These are phyloP conservation scores for Sphenopsis melanotis DNA, from an alignment of 2,797 vertebrate genomes.

Conservation along the genomic window DNA sequence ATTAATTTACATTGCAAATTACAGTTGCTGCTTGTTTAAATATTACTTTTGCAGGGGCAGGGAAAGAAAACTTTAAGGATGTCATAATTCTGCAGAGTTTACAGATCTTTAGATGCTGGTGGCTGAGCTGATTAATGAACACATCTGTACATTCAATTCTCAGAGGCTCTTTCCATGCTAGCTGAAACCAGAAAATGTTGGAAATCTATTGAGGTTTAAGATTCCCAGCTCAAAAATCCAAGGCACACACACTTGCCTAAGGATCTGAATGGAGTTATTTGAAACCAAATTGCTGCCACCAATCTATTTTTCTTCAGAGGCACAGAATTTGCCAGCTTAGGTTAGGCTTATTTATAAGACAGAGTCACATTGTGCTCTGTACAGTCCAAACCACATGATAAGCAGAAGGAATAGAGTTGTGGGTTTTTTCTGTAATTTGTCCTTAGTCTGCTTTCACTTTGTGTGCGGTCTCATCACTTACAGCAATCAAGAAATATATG, in stretches of 20 bases:
- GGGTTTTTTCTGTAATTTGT: neutral
- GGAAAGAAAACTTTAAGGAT: neutral
- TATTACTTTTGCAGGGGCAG: neutral
- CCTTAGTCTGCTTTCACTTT: neutral
- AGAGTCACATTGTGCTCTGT: neutral
- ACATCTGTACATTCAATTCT: neutral
- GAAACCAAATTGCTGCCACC: neutral
- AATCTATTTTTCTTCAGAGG: neutral
- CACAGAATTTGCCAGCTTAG: neutral
- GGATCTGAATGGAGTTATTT: neutral
- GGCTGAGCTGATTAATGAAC: neutral
- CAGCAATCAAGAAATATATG: neutral
- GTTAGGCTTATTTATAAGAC: neutral
- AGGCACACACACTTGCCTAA: neutral
- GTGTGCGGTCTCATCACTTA: neutral
- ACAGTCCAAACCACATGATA: neutral
- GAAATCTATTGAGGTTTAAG: neutral
- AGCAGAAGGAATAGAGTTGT: neutral
- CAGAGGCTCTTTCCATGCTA: neutral
- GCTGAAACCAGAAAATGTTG: neutral
- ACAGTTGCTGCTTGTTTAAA: neutral
- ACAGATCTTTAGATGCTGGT: neutral
- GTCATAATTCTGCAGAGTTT: neutral
- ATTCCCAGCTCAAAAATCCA: neutral
- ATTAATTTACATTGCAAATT: neutral